A percentile compares a stretch with the other conserved stretches of the same genome.
phyloP scores from a whole-genome alignment of 2,113 vertebrate genomes.

The Onychostoma macrolepis region DNA sequence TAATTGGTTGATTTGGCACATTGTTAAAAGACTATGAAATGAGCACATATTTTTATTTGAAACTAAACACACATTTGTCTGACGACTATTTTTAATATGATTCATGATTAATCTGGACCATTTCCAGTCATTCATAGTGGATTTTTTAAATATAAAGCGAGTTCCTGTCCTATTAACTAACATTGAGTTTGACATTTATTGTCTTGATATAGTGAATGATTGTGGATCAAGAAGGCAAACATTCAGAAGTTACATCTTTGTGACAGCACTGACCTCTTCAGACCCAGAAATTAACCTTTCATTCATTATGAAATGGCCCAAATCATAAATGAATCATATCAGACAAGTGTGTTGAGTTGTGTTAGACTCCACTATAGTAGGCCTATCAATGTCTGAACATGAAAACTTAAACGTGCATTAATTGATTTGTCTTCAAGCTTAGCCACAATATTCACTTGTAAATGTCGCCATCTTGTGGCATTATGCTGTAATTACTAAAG shows the following conservation, averaged over 20 bases:
- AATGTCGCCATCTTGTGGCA: slow-evolving; percentile 9
- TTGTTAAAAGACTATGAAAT: background rate
- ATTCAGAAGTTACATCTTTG: background rate
- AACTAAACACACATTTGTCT: background rate
- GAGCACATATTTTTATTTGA: background rate
- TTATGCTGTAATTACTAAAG: background rate
- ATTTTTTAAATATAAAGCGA: background rate
- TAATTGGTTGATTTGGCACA: background rate
- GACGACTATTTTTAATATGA: background rate
- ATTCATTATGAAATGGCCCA: background rate
- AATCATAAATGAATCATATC: background rate
- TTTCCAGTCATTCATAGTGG: background rate
- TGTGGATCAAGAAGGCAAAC: background rate
- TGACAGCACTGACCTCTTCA: background rate
- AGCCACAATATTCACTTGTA: background rate
- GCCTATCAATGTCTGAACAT: background rate
- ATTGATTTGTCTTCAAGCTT: background rate
- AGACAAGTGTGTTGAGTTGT: background rate
- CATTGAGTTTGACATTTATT: background rate
- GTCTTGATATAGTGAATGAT: background rate
- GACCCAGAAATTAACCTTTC: background rate
- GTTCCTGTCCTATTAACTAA: background rate
- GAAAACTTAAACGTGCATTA: background rate
- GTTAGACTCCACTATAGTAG: background rate
- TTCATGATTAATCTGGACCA: no score